These are phyloP conservation scores for Pachycephus smyrnensis DNA, from an alignment of 2,888 invertebrate genomes.

Conservation along the genomic window DNA sequence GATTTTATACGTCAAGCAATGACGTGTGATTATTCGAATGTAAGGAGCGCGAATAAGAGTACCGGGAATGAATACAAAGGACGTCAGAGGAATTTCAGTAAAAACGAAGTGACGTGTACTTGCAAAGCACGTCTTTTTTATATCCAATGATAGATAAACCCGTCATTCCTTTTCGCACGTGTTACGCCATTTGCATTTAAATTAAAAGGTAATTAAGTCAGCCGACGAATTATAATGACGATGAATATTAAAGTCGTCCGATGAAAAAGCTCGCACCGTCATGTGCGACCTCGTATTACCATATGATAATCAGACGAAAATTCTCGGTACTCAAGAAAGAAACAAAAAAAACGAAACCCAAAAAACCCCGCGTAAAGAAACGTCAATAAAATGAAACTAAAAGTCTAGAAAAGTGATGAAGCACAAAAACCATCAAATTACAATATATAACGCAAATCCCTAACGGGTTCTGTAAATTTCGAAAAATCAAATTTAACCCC, in stretches of 20 bases:
- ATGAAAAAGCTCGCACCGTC: constrained; percentile 5
- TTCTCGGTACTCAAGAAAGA: too few relatives aligned
- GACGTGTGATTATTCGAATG: too few relatives aligned
- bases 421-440: too few relatives aligned
- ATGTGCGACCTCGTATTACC: background rate
- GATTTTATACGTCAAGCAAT: too few relatives aligned
- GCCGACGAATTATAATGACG: constrained; percentile 13
- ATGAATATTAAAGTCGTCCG: constrained; percentile 21
- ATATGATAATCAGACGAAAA: background rate
- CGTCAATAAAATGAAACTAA: too few relatives aligned
- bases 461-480: too few relatives aligned
- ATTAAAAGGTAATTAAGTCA: constrained; percentile 23
- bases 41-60: too few relatives aligned
- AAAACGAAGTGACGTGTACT: background rate
- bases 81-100: background rate
- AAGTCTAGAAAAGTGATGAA: too few relatives aligned
- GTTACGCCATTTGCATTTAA: constrained; percentile 17
- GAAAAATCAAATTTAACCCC: too few relatives aligned
- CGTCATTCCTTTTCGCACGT: constrained; percentile 7
- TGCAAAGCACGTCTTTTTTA: background rate
- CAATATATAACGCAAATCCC: too few relatives aligned
- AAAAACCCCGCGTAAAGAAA: too few relatives aligned
- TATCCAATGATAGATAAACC: constrained; percentile 6
- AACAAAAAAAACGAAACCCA: too few relatives aligned
- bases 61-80: background rate